phyloP scores from a whole-genome alignment of 2,888 invertebrate species.

The Podabrus alpinus region DNA sequence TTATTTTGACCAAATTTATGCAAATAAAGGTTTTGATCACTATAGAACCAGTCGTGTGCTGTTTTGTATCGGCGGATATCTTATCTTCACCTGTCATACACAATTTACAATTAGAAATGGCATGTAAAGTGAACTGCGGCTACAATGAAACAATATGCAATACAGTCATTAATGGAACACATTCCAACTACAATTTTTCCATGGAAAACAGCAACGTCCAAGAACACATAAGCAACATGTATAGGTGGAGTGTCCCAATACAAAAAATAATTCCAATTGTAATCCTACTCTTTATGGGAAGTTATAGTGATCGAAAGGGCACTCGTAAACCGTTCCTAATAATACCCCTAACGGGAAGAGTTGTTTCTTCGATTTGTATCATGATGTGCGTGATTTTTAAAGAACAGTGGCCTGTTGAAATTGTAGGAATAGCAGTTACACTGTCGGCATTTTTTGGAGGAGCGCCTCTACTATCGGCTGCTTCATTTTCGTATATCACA shows the following conservation, averaged over 20 bases:
- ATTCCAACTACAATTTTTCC: conserved; percentile 42
- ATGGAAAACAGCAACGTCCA: conserved; percentile 55
- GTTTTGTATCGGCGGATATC: conserved; percentile 44
- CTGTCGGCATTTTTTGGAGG: conserved; percentile 64
- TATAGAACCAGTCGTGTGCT: conserved; percentile 50
- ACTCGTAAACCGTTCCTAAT: conserved; percentile 52
- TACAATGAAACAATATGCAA: conserved; percentile 58
- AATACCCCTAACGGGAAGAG: conserved; percentile 50
- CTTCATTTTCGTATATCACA: conserved; percentile 51
- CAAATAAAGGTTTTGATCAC: conserved; percentile 43
- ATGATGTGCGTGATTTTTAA: conserved; percentile 61
- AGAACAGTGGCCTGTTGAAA: conserved; percentile 59
- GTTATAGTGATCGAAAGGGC: conserved; percentile 52
- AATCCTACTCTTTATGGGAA: conserved; percentile 51
- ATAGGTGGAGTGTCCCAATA: conserved; percentile 48
- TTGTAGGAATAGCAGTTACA: conserved; percentile 58
- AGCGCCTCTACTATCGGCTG: conserved; percentile 54
- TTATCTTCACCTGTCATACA: conserved; percentile 55
- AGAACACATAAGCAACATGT: conserved; percentile 55
- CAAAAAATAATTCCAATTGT: conserved; percentile 49
- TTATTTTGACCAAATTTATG: background rate
- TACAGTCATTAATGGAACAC: conserved; percentile 47
- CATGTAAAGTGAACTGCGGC: conserved; percentile 59
- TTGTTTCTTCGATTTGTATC: conserved; percentile 57
- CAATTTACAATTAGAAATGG: conserved; percentile 62